Base-by-base conservation (phyloP, 2,113 vertebrate genomes). In the Upupa epops region DNA sequence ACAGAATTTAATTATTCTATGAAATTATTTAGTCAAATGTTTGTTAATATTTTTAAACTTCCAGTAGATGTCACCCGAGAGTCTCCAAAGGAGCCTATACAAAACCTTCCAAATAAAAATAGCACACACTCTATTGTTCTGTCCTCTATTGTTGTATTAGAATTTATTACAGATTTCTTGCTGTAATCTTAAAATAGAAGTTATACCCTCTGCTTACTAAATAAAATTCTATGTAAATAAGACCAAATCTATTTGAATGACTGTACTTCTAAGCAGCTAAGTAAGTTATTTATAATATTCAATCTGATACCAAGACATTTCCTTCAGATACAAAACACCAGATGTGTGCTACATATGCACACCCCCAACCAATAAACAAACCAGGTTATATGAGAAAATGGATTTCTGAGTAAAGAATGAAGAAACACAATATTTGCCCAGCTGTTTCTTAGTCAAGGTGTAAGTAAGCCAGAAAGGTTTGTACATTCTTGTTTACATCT, bases 61-160 rank as follows among this genome's bases (percentile, higher is more conserved):
- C 97, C 97, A 96, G 94, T 72, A 97, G 98, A 70, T 97, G 98
- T 96, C 96, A 37, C 92, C 75, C 34, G 52, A 94, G 93, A 92
- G 72, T 95, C 78, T 97, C 60, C 75, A 84, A 94, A 93, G 82
- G 36, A 79, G 88, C 25, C 45, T 42, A 21, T 29, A 64, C 20
- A 56, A 85, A 54, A 25, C 81, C 36, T 65, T 5, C 2, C 1
- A 18, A 80, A 81, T 46, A 26, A 29, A 28, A 78, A 29, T 21
- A 45, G 66, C 54, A 49, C 18, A 28, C 17, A 12, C 81, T 85
- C 82, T 69, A 58, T 94, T 94, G 83, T 92, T 95, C 80, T 84
- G 16, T 46, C 34, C 54, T 48, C 4, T 42, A 20, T 31, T 48
- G 48, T 11, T 65, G n/a, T 42, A 16, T 82, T 88, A 9, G 37